These are phyloP conservation scores for Drosophila persimilis DNA, from an alignment of 1,140 invertebrate species.

Conservation along the genomic window DNA sequence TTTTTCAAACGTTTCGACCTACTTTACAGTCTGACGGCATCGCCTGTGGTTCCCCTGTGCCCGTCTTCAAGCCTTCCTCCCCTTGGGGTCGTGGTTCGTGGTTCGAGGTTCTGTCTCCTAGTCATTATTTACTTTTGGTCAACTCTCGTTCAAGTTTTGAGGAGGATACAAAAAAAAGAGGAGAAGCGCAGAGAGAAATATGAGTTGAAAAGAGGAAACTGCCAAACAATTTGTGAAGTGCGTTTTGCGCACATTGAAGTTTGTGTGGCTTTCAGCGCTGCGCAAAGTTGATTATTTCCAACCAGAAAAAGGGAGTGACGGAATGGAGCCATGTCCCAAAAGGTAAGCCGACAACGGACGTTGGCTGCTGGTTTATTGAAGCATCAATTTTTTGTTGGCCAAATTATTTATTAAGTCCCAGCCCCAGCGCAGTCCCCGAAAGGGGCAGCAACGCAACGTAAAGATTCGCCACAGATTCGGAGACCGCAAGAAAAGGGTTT, in stretches of 20 bases:
- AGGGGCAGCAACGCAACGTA: conserved; percentile 23
- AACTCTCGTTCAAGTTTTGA: conserved; percentile 30
- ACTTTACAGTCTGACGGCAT: conserved; percentile 1
- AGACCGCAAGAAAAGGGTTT: conserved; percentile 46
- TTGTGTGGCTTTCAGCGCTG: conserved; percentile 68
- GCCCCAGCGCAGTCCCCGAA: conserved; percentile 10
- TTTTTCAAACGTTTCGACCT: too few species aligned
- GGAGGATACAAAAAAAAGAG: conserved; percentile 2
- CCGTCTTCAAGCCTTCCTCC: background rate
- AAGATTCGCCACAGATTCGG: conserved; percentile 27
- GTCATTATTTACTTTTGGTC: conserved; percentile 47
- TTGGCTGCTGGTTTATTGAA: conserved; percentile 56
- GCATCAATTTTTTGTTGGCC: conserved; percentile 66
- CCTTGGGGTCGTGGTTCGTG: background rate
- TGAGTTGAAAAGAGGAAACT: conserved; percentile 37
- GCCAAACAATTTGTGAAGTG: conserved; percentile 65
- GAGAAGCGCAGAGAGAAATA: conserved; percentile 25
- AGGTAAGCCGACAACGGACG: conserved; percentile 43
- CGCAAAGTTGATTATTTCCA: conserved; percentile 69
- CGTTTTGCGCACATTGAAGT: conserved; percentile 57
- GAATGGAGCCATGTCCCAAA: conserved; percentile 14
- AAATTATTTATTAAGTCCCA: conserved; percentile 76
- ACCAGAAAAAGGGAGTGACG: too few species aligned
- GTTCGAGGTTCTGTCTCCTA: conserved; percentile 10
- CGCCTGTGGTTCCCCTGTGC: too few species aligned